These are phyloP conservation scores for Blera fallax DNA, from an alignment of 2,888 invertebrate species.

Conservation along the genomic window DNA sequence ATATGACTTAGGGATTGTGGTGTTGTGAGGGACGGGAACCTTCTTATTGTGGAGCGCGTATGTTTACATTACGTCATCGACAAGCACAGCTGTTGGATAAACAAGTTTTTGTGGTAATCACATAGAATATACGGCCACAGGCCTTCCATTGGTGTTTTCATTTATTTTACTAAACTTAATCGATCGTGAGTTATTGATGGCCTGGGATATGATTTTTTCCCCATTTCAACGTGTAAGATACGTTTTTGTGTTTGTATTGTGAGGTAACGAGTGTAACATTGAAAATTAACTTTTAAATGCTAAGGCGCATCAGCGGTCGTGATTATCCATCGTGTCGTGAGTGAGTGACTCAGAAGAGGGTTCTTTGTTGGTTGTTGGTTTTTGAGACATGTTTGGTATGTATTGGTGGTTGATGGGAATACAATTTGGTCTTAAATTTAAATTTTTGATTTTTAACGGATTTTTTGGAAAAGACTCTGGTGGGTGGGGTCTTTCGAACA, in stretches of 20 bases:
- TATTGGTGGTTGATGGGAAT: slow-evolving; percentile 2
- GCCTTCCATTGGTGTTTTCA: slow-evolving; percentile 15
- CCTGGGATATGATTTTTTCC: slow-evolving; percentile 17
- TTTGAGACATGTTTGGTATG: slow-evolving; percentile 42
- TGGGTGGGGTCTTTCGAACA: too few relatives aligned
- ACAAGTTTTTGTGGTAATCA: slow-evolving; percentile 49
- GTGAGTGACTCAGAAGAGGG: slow-evolving; percentile 23
- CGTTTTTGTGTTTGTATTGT: background rate
- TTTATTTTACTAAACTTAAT: slow-evolving; percentile 41
- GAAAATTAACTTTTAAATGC: slow-evolving; percentile 42
- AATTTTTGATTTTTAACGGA: background rate
- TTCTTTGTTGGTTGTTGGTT: background rate
- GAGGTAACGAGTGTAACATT: slow-evolving; percentile 36
- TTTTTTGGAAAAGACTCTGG: background rate
- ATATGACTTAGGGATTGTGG: slow-evolving; percentile 32
- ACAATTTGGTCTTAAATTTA: background rate
- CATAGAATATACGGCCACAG: background rate
- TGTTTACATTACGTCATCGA: slow-evolving; percentile 68
- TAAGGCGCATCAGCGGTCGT: background rate
- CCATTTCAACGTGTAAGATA: background rate
- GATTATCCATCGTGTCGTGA: slow-evolving; percentile 20
- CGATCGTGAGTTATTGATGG: slow-evolving; percentile 56
- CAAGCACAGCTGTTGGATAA: slow-evolving; percentile 65
- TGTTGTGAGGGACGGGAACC: background rate
- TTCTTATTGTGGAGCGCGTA: slow-evolving; percentile 2